phyloP scores from a whole-genome alignment of 1,140 invertebrate species.

The Pectinophora gossypiella region DNA sequence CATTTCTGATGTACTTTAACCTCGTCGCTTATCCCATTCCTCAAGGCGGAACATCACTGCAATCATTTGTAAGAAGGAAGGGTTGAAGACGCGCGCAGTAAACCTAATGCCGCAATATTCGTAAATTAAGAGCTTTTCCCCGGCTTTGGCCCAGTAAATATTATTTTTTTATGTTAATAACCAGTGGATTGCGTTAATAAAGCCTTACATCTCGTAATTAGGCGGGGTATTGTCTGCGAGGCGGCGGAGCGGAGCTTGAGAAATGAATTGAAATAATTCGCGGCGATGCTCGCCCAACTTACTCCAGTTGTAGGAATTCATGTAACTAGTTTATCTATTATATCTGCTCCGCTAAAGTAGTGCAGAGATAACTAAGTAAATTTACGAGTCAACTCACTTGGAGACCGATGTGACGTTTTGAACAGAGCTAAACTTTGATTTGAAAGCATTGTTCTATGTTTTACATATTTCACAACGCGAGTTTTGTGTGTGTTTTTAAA shows the following conservation, averaged over 20 bases:
- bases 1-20: conserved; percentile 60
- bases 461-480: no score
- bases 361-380: no score
- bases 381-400: no score
- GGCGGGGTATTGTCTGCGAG: conserved; percentile 59
- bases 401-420: no score
- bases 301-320: background rate
- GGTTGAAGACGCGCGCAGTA: conserved; percentile 47
- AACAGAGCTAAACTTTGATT: no score
- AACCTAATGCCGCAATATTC: conserved; percentile 68
- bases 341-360: no score
- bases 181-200: conserved; percentile 70
- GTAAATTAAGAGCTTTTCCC: conserved; percentile 61
- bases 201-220: conserved; percentile 73
- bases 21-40: conserved; percentile 60
- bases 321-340: no score
- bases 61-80: conserved; percentile 68
- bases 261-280: conserved; percentile 54
- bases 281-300: background rate
- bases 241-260: conserved; percentile 33
- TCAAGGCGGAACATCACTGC: conserved; percentile 57
- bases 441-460: no score
- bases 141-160: conserved; percentile 55
- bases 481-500: no score
- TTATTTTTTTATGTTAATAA: conserved; percentile 76